Conservation (phyloP, 2,888 invertebrate species). For the Leucophenga montana region DNA sequence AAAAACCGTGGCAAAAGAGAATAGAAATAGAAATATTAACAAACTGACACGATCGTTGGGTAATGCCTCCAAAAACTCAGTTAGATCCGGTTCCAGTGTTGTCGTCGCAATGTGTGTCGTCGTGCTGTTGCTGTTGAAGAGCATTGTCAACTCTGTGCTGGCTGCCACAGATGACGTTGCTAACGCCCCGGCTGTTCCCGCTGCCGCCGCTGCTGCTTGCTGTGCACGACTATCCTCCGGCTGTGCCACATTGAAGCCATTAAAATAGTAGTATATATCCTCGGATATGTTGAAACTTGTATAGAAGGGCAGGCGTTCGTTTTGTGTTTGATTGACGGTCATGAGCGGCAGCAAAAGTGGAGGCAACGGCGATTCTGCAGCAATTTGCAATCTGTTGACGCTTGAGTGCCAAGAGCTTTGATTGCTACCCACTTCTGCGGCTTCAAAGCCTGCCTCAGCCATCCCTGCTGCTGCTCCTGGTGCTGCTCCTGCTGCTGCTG, state of each 20-base stretch:
- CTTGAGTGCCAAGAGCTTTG: slow-evolving; percentile 23
- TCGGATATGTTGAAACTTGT: slow-evolving; percentile 71
- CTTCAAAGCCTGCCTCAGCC: slow-evolving; percentile 27
- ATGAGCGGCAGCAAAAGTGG: slow-evolving; percentile 44
- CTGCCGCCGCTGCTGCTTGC: slow-evolving; percentile 25
- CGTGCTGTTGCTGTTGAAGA: slow-evolving; percentile 34
- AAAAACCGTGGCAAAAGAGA: slow-evolving; percentile 93
- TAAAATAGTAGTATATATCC: slow-evolving; percentile 70
- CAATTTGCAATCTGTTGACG: slow-evolving; percentile 31
- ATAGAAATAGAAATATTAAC: slow-evolving; percentile 86
- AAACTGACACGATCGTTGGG: slow-evolving; percentile 83
- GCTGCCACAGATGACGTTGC: slow-evolving; percentile 33
- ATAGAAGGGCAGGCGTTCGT: slow-evolving; percentile 58
- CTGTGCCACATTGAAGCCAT: slow-evolving; percentile 56
- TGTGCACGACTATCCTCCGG: slow-evolving; percentile 26
- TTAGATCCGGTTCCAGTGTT: slow-evolving; percentile 69
- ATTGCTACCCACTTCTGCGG: slow-evolving; percentile 31
- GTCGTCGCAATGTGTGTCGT: slow-evolving; percentile 37
- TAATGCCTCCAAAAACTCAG: slow-evolving; percentile 73
- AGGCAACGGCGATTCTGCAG: not conserved
- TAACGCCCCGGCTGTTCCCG: no score
- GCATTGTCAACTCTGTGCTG: slow-evolving; percentile 49
- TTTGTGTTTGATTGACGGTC: slow-evolving; percentile 50
- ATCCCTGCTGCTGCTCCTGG: not conserved
- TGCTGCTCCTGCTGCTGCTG: slow-evolving; percentile 24